Evolutionary conservation across 2,888 invertebrate species (phyloP).

Genomic region (Drosophila paramelanica): DNA sequence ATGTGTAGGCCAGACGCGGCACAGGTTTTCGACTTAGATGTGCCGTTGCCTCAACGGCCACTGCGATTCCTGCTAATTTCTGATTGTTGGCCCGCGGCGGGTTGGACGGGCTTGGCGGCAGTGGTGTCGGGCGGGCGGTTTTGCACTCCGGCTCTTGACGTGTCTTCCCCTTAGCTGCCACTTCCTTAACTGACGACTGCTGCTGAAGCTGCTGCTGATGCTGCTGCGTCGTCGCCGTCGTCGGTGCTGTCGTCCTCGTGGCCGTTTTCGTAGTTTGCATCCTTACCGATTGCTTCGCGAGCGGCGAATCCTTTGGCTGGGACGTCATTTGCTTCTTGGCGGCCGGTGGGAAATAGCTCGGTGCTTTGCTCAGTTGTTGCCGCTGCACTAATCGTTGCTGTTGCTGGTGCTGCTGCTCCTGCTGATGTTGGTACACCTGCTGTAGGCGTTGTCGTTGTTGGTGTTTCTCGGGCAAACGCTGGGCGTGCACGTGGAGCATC

Average conservation of each 20-base stretch:
- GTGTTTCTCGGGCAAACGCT: constrained; percentile 3
- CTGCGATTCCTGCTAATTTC: background rate
- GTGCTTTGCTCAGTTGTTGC: background rate
- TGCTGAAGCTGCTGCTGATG: background rate
- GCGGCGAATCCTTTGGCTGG: background rate
- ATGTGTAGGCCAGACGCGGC: background rate
- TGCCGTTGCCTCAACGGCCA: constrained; percentile 1
- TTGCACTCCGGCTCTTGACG: background rate
- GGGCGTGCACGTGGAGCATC: constrained; percentile 30
- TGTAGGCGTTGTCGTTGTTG: background rate
- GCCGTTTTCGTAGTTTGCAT: background rate
- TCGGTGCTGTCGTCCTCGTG: background rate
- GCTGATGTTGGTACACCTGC: background rate
- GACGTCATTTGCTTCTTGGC: background rate
- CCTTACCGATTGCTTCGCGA: background rate
- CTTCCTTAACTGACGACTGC: background rate
- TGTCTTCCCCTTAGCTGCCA: background rate
- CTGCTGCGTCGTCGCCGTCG: background rate
- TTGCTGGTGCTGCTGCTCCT: constrained; percentile 5
- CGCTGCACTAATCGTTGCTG: background rate
- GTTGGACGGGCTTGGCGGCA: too few species aligned
- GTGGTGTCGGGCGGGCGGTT: background rate
- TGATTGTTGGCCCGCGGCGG: background rate
- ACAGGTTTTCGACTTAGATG: constrained; percentile 5
- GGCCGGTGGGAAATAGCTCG: background rate